Base-by-base conservation (phyloP, 2,797 vertebrate species). In the Typhlichthys subterraneus region DNA sequence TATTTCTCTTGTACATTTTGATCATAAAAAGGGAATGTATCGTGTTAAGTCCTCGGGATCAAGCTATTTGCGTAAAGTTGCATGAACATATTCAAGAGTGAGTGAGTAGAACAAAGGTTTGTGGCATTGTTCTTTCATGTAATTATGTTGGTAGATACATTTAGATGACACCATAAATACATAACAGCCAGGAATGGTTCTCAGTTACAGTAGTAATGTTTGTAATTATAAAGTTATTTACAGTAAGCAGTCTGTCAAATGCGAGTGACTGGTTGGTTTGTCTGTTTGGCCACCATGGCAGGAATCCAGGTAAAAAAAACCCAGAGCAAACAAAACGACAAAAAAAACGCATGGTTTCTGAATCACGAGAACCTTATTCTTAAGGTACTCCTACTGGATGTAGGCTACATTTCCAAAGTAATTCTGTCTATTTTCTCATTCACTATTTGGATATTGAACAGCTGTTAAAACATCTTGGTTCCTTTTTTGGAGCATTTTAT, bases 401-500 rank as follows among this genome's bases (percentile, higher is more conserved):
- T 38, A 38, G 33, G 33, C 6, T 55, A 68, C 53, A 57, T 70
- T 67, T 63, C n/a, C 13, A 42, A 45, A 62, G 50, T 46, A 29
- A 65, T 65, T 67, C 68, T 49, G 73, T 59, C 63, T 57, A n/a
- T 42, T 72, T 50, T 56, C 67, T 61, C 59, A 38, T 66, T 75
- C 53, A 46, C 49, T 61, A 61, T 59, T 45, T 53, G 1, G 45
- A 65, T 42, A 48, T 11, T 38, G 11, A 69, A 52, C 53, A 56
- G 31, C 15, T 23, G 17, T 66, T 7, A 53, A 6, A 53, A 31
- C 15, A 53, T 11, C 2, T 58, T 45, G 29, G 14, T 57, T 65
- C 61, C 63, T 79, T 76, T 75, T 75, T 49, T 63, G 72, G 81
- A 77, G 72, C 61, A 70, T 85, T 83, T 79, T 65, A 72, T 65